Base-by-base conservation (phyloP, 2,113 vertebrate genomes). In the Ornithorhynchus anatinus region DNA sequence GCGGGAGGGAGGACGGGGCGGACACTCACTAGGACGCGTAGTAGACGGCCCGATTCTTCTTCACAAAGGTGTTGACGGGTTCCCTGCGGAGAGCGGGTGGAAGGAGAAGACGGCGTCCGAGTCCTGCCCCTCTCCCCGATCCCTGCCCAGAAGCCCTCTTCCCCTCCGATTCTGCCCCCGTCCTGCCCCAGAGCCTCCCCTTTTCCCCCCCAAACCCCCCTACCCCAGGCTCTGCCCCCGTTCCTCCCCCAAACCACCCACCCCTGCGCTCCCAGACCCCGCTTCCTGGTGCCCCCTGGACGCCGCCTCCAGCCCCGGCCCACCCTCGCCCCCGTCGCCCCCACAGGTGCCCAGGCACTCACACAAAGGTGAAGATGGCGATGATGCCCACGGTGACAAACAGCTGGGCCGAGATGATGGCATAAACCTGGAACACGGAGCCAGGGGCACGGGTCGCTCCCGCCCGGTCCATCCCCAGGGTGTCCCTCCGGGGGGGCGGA, bases 21-120 rank as follows among this genome's bases (percentile, higher is more conserved):
- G 13, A 36, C 80, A 95, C 96, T 97, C 87, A 98, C 96, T 95
- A 93, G 10, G 96, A 98, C 29, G 89, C 88, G 0, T 96, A 98
- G 79, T 96, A 98, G 72, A 97, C 27, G 1, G 89, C 94, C 0
- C 67, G 54, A 4, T 96, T 95, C 31, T 0, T 82, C 87, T 56
- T 76, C 81, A 98, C 95, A 1, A 94, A 95, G 0, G 27, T 5
- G 13, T 78, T 79, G 16, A 96, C 92, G 0, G 92, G 92, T 4
- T 91, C 80, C 77, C 95, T 96, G 66, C 53, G 62, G 79, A 70
- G 45, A 33, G 79, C 75, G n/a, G 43, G 59, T 69, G 2, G 39
- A 5, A 39, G 39, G 52, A 3, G 2, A 27, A 25, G 40, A 23
- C 67, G 66, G 58, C 9, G 12, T 17, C 4, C 15, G 0, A 3